phyloP scores from a whole-genome alignment of 2,797 vertebrate genomes.

The Cirrhinus mrigala region DNA sequence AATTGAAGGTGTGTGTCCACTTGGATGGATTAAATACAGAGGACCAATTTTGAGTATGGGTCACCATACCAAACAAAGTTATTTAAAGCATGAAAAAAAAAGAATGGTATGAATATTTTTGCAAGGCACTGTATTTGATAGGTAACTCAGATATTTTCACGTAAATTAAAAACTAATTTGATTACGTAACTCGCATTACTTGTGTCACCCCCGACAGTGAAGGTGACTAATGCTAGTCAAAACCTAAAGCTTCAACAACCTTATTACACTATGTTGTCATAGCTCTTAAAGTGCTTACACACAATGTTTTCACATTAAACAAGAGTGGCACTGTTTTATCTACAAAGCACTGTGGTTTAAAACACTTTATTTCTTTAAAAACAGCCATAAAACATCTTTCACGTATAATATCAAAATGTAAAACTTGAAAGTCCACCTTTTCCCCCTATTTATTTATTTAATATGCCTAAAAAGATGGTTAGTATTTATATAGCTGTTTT shows the following conservation, averaged over 20 bases:
- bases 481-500: not conserved
- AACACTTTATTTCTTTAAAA: not conserved
- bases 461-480: not conserved
- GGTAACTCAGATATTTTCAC: too few relatives aligned
- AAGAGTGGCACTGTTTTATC: not conserved
- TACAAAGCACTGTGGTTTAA: not conserved
- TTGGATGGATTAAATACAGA: too few relatives aligned
- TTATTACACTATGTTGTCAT: not conserved
- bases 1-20: too few relatives aligned
- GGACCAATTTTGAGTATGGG: too few relatives aligned
- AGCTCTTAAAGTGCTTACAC: not conserved
- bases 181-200: too few relatives aligned
- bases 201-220: too few relatives aligned
- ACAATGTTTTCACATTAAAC: not conserved
- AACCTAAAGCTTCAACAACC: not conserved
- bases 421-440: not conserved
- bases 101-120: too few relatives aligned
- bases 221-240: not conserved
- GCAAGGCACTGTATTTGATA: too few relatives aligned
- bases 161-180: too few relatives aligned
- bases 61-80: too few relatives aligned
- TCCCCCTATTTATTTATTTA: too few relatives aligned
- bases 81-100: too few relatives aligned
- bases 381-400: not conserved
- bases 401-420: not conserved